Conservation (phyloP, 2,888 invertebrate species). For the Plusia festucae region DNA sequence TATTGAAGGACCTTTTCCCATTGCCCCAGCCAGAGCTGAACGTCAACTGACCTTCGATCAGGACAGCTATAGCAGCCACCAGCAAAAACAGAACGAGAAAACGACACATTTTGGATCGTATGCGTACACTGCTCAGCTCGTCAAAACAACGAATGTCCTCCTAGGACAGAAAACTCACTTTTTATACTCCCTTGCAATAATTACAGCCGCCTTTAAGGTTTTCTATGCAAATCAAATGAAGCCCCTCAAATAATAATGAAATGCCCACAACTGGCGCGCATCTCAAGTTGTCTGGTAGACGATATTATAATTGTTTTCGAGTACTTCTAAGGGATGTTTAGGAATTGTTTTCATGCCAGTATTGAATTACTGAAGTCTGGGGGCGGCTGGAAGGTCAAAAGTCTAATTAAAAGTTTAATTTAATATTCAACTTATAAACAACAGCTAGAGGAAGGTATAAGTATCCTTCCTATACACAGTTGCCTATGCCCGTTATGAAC, state of each 20-base stretch:
- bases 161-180: slow-evolving; percentile 2
- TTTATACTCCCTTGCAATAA: slow-evolving; percentile 51
- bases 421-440: too few species aligned
- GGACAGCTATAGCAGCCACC: slow-evolving; percentile 59
- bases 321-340: slow-evolving; percentile 20
- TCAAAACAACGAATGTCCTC: slow-evolving; percentile 35
- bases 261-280: slow-evolving; percentile 37
- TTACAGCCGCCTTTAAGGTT: slow-evolving; percentile 57
- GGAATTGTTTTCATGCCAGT: slow-evolving; percentile 15
- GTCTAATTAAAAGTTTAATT: not conserved
- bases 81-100: slow-evolving; percentile 59
- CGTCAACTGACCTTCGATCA: slow-evolving; percentile 85
- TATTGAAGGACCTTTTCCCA: slow-evolving; percentile 74
- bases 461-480: too few species aligned
- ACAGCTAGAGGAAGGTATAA: too few species aligned
- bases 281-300: slow-evolving; percentile 21
- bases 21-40: slow-evolving; percentile 89
- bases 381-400: not conserved
- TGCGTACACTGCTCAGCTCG: slow-evolving; percentile 11
- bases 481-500: too few species aligned
- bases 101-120: slow-evolving; percentile 63
- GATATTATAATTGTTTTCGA: slow-evolving; percentile 22
- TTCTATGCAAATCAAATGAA: slow-evolving; percentile 77
- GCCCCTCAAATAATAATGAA: slow-evolving; percentile 61
- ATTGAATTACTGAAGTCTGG: not conserved